A percentile compares a stretch with the other conserved stretches of the same genome.
These are phyloP conservation scores for Antheraea assamensis DNA, from an alignment of 2,888 invertebrate genomes.

Conservation along the genomic window DNA sequence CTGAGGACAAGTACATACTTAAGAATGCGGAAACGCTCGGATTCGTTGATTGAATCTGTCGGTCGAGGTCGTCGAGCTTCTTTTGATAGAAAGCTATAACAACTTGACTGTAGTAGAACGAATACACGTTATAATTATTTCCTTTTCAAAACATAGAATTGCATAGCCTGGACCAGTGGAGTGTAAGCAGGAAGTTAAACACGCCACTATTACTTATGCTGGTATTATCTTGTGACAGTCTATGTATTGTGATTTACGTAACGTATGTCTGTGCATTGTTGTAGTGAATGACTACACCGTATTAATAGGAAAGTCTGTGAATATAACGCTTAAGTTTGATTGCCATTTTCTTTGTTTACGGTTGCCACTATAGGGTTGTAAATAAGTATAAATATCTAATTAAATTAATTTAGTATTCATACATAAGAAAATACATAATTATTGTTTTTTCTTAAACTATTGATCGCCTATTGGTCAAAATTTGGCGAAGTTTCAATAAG, in stretches of 20 bases:
- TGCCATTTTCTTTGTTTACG: too few relatives aligned
- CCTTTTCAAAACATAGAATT: slow-evolving; percentile 6
- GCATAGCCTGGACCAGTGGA: neutral
- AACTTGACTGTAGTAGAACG: neutral
- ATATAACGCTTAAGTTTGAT: too few relatives aligned
- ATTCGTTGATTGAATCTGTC: slow-evolving; percentile 14
- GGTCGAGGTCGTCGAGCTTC: slow-evolving; percentile 5
- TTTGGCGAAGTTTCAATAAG: too few relatives aligned
- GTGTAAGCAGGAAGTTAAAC: slow-evolving; percentile 4
- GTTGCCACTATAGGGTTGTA: too few relatives aligned
- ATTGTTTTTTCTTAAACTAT: too few relatives aligned
- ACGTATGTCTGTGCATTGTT: neutral
- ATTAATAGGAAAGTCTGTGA: too few relatives aligned
- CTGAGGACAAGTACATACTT: slow-evolving; percentile 7
- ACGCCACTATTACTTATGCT: neutral
- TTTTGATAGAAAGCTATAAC: slow-evolving; percentile 5
- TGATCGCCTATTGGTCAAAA: too few relatives aligned
- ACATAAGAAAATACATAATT: too few relatives aligned
- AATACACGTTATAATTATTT: slow-evolving; percentile 1
- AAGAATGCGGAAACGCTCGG: slow-evolving; percentile 13
- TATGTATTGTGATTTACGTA: neutral
- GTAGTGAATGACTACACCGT: neutral
- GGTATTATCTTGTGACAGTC: neutral
- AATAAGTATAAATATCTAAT: too few relatives aligned
- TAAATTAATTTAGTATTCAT: too few relatives aligned